These are phyloP conservation scores for Tetanocera ferruginea DNA, from an alignment of 2,888 invertebrate species.

Conservation along the genomic window DNA sequence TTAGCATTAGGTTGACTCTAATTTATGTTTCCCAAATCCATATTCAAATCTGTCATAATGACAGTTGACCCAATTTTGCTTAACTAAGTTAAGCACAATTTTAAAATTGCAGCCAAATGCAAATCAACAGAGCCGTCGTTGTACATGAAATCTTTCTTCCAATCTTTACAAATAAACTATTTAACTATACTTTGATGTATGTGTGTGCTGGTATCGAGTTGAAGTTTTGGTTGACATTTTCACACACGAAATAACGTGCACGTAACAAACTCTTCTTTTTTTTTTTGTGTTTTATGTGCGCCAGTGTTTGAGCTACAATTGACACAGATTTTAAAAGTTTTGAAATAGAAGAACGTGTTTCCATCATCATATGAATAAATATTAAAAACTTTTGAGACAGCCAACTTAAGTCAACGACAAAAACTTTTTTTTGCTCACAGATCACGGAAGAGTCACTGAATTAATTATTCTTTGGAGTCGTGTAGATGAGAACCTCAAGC, in stretches of 20 bases:
- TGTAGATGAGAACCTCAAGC: too few species aligned
- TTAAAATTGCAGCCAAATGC: not conserved
- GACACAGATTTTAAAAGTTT: constrained; percentile 13
- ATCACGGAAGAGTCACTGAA: too few species aligned
- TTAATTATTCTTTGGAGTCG: too few species aligned
- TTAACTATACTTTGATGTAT: not conserved
- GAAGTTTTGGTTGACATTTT: constrained; percentile 1
- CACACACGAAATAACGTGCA: not conserved
- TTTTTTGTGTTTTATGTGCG: not conserved
- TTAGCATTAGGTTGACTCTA: not conserved
- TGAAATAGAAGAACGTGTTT: not conserved
- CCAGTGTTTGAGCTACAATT: not conserved
- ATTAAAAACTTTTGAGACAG: not conserved
- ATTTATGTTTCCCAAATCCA: constrained; percentile 1
- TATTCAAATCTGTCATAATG: constrained; percentile 7
- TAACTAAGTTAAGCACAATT: constrained; percentile 4
- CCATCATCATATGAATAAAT: not conserved
- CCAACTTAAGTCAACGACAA: too few species aligned
- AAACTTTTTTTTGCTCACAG: too few species aligned
- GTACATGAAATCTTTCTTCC: not conserved
- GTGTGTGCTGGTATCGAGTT: not conserved
- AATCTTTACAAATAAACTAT: not conserved
- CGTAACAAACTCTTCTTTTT: not conserved
- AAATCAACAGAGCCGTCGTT: not conserved
- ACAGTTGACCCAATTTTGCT: constrained; percentile 2